Conservation (phyloP, 2,888 invertebrate genomes). For the Drosophila ezoana region DNA sequence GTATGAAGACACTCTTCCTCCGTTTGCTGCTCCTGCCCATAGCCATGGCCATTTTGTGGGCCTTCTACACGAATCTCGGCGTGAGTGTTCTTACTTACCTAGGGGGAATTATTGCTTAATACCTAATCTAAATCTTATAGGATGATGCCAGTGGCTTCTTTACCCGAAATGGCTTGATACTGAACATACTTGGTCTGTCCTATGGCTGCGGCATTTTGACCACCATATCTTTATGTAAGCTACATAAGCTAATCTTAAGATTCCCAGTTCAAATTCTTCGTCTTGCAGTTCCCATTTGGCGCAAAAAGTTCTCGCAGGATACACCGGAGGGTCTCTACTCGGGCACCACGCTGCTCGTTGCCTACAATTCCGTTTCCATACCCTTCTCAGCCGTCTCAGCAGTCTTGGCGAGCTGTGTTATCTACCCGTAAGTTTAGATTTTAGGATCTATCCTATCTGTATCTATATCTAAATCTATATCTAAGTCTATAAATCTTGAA, state of each 20-base stretch:
- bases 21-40: conserved; percentile 91
- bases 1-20: conserved; percentile 91
- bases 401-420: conserved; percentile 89
- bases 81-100: conserved; percentile 68
- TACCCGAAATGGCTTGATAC: conserved; percentile 84
- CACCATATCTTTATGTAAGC: conserved; percentile 82
- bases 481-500: not conserved
- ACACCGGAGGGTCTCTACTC: conserved; percentile 95
- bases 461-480: not conserved
- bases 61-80: conserved; percentile 88
- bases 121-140: conserved; percentile 42
- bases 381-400: conserved; percentile 93
- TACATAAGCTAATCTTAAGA: accelerated
- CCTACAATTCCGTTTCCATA: conserved; percentile 92
- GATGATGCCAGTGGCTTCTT: conserved; percentile 84
- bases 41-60: conserved; percentile 91
- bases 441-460: not conserved
- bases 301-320: conserved; percentile 97
- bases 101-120: too few species aligned
- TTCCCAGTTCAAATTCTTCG: not conserved
- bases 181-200: conserved; percentile 83
- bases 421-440: conserved; percentile 88
- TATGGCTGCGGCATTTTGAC: conserved; percentile 84
- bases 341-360: conserved; percentile 92
- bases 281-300: conserved; percentile 89